phyloP scores from a whole-genome alignment of 64 coral and sea anemone species.

The Porites australiensis region DNA sequence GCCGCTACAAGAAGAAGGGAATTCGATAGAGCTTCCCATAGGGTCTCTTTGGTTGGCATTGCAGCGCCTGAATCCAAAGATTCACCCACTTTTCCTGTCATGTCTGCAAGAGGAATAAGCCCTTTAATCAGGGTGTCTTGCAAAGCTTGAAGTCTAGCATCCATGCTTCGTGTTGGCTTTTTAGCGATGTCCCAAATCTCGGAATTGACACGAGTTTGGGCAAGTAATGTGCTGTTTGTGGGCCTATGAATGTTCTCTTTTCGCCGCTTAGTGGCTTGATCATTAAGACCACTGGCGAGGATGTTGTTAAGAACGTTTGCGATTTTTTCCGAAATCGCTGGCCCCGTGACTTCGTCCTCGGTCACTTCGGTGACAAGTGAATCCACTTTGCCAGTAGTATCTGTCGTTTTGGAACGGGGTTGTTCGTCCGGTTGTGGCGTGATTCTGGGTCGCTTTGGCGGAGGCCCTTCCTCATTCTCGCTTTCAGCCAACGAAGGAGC shows the following conservation, averaged over 20 bases:
- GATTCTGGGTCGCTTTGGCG: no score
- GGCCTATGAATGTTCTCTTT: conserved; percentile 31
- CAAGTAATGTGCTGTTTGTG: background rate
- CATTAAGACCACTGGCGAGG: background rate
- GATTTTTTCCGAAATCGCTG: background rate
- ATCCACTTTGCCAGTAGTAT: background rate
- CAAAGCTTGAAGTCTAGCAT: background rate
- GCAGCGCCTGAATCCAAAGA: background rate
- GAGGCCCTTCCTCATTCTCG: no score
- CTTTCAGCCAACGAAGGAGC: no score
- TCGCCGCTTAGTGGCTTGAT: background rate
- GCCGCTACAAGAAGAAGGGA: conserved; percentile 2
- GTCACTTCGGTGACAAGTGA: background rate
- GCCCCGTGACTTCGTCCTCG: background rate
- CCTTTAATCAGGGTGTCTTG: no score
- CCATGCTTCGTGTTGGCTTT: conserved; percentile 22
- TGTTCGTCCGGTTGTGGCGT: background rate
- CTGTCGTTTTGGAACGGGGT: background rate
- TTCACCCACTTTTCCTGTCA: background rate
- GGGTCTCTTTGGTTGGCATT: background rate
- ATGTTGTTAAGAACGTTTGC: conserved; percentile 15
- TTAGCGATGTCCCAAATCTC: conserved; percentile 22
- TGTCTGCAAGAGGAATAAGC: background rate
- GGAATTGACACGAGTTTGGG: background rate
- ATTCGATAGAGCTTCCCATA: conserved; percentile 4